A percentile compares a stretch with the other conserved stretches of the same genome.
Evolutionary conservation across 1,140 invertebrate genomes (phyloP).

Genomic region (Portunus trituberculatus): DNA sequence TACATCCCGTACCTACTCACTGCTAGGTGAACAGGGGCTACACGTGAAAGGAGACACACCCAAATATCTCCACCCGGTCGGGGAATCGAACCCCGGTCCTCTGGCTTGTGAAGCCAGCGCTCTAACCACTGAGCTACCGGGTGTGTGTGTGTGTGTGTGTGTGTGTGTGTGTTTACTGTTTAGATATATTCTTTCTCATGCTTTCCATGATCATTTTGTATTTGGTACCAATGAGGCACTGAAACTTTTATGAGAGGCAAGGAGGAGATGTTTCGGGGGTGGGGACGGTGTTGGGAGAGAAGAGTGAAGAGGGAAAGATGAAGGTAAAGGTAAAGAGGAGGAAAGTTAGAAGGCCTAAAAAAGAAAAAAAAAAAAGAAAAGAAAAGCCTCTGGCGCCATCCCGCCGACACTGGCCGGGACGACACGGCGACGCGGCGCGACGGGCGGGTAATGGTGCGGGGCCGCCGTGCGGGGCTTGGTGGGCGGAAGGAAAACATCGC

Average conservation of each 20-base stretch:
- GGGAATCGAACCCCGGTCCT: too few relatives aligned
- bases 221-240: too few relatives aligned
- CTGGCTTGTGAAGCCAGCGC: too few relatives aligned
- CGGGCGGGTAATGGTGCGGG: neutral
- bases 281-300: neutral
- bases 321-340: neutral
- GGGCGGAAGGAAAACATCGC: neutral
- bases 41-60: too few relatives aligned
- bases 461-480: neutral
- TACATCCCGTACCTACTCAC: too few relatives aligned
- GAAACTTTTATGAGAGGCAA: neutral
- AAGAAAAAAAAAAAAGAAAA: neutral
- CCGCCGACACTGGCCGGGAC: neutral
- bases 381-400: neutral
- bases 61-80: too few relatives aligned
- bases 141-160: too few relatives aligned
- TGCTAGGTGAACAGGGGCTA: too few relatives aligned
- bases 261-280: neutral
- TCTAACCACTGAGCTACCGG: too few relatives aligned
- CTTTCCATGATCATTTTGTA: too few relatives aligned
- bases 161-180: too few relatives aligned
- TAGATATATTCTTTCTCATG: neutral
- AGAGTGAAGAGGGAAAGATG: neutral
- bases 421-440: neutral
- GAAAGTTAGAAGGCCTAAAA: neutral